Evolutionary conservation across 2,113 vertebrate genomes (phyloP), one percentile per base, ranked within the genome.

Genomic region (Helogale parvula): DNA sequence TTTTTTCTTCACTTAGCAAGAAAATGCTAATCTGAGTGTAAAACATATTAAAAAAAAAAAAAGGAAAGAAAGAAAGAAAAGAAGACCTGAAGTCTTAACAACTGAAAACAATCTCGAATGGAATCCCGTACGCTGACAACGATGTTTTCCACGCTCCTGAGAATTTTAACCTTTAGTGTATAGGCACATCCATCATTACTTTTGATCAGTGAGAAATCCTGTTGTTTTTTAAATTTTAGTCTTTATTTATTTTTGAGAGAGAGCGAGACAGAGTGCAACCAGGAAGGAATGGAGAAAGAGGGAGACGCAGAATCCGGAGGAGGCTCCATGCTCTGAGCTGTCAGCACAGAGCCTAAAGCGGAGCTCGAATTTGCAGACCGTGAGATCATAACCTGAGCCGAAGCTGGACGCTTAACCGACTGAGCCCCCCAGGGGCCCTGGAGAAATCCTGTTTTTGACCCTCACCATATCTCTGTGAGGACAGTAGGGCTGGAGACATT

Each of bases 141-240:
- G 16, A 57, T 31, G 9, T 45, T 69, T 63, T 76, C n/a, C n/a
- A 38, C 47, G 47, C 29, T 50, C 25, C 2, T 65, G 86, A 31
- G 60, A 54, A 88, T 83, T 89, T 77, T 52, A 35, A 83, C 52
- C 47, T 79, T 90, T 96, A n/a, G 21, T 25, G 27, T 69, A 3
- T 7, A 38, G 16, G 21, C 83, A 38, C 2, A 76, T 35, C 29
- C 33, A 72, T 35, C 66, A 10, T 83, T 87, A 17, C 25, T 38
- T 79, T 69, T 83, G 45, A 93, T 38, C 29, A 23, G 5, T 9
- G 19, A 82, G 33, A 45, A 81, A 60, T 12, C 87, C 57, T 47
- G 13, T 10, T 4, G 86, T 35, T 72, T 50, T 50, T 14, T 50
- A 14, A 50, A 50, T 50, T 50, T 50, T 13, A 50, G 15, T 50